A percentile compares a stretch with the other conserved stretches of the same genome.
Conservation (phyloP, 2,888 invertebrate genomes). For the Ornithoptera alexandrae region DNA sequence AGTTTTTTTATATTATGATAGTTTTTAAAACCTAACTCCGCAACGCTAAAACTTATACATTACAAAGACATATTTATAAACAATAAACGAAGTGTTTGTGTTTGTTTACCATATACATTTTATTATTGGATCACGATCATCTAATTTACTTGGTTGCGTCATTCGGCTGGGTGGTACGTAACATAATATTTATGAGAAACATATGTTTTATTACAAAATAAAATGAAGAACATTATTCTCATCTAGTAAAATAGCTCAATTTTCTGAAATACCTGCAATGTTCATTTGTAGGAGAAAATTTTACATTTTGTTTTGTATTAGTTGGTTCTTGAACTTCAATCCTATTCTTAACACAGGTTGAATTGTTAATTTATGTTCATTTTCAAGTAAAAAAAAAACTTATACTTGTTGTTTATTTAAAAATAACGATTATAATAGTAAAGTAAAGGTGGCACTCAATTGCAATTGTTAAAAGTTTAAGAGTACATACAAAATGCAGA, state of each 20-base stretch:
- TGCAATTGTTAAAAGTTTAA: background rate
- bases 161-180: constrained; percentile 17
- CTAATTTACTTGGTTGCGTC: constrained; percentile 27
- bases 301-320: too few relatives aligned
- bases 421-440: too few relatives aligned
- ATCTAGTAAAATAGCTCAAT: too few relatives aligned
- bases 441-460: background rate
- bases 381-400: background rate
- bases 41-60: too few relatives aligned
- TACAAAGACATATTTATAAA: background rate
- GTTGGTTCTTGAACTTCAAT: too few relatives aligned
- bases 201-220: background rate
- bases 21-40: too few relatives aligned
- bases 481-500: background rate
- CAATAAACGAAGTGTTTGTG: constrained; percentile 4
- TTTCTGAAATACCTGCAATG: too few relatives aligned
- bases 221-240: background rate
- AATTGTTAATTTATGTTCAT: too few relatives aligned
- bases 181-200: constrained; percentile 15
- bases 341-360: too few relatives aligned
- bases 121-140: constrained; percentile 29
- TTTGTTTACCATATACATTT: constrained; percentile 9
- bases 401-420: background rate
- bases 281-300: too few relatives aligned
- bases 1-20: too few relatives aligned